Evolutionary conservation across 2,888 invertebrate species (phyloP).

Genomic region (Belgica antarctica): DNA sequence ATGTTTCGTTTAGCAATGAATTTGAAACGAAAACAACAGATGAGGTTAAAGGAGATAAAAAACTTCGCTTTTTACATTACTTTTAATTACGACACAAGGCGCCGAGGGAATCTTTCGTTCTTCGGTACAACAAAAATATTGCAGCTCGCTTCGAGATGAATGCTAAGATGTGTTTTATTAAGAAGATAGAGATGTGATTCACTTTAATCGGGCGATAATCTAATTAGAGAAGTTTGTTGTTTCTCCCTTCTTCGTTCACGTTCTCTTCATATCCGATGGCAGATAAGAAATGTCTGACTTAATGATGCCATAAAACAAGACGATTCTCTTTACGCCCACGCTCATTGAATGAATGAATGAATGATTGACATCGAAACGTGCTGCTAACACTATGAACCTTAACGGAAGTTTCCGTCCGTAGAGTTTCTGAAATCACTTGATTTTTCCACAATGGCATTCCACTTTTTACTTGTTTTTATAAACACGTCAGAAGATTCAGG

Average conservation of each 20-base stretch:
- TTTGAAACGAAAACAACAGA: background rate
- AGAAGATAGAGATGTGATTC: background rate
- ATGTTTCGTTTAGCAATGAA: slow-evolving; percentile 11
- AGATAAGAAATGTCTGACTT: background rate
- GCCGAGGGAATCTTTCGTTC: background rate
- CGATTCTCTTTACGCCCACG: background rate
- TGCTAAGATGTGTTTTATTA: background rate
- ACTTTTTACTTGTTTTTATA: background rate
- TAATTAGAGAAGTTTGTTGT: background rate
- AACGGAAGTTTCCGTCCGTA: background rate
- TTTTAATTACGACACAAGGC: slow-evolving; percentile 15
- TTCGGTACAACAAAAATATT: background rate
- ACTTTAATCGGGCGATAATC: background rate
- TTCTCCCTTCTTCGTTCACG: too few relatives aligned
- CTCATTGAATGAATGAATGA: background rate
- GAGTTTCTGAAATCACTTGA: background rate
- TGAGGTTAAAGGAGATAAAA: background rate
- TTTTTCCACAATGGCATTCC: too few relatives aligned
- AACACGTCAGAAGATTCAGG: slow-evolving; percentile 15
- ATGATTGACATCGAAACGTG: background rate
- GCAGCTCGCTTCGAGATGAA: background rate
- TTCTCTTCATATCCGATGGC: background rate
- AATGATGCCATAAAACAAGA: background rate
- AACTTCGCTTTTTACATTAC: background rate
- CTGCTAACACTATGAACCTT: background rate